Evolutionary conservation across 2,888 invertebrate species (phyloP), one percentile per base, ranked within the genome.

Genomic region (Caenorhabditis becei): DNA sequence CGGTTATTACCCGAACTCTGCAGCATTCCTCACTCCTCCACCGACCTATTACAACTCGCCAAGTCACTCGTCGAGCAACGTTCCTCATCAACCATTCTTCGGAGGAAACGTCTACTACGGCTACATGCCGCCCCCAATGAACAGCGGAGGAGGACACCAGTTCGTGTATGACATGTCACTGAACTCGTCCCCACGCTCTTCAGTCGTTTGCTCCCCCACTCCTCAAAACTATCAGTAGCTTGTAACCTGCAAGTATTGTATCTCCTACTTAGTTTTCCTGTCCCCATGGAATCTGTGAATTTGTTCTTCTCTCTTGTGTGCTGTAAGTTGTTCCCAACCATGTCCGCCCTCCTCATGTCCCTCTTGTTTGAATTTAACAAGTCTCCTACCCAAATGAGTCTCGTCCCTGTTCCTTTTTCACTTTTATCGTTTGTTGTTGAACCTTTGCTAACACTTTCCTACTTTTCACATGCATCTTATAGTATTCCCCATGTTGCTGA

Each of bases 31-130:
- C 7, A 74, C 74, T 28, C 74, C 74, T 10, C 51, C 65, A 28
- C 26, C 63, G 3, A 56, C 56, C 10, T 74, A 74, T 41, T 74
- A 59, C 26, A 24, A 35, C 28, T 74, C 74, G 26, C 65, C 74
- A 1, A 51, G 49, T 28, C 54, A 62, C 10, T 47, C 71, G 14
- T 47, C 70, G 1, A 53, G 35, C 26, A 53, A 35, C 53, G 2
- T 41, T 8, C 24, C 28, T 14, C 63, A 54, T 11, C 58, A 37
- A 24, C 58, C 54, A 11, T 79, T 65, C 41, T 74, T 67, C 51
- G 72, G 69, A 16, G 37, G 51, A n/a, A 77, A 70, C 53, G 8
- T 70, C 10, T 77, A 65, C 53, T 77, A 77, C 37, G 70, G 77
- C 11, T 77, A 65, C 20, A 65, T 77, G 41, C 44, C 77, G 0